A percentile compares a stretch with the other conserved stretches of the same genome.
phyloP scores from a whole-genome alignment of 2,888 invertebrate genomes.

The Metellina segmentata region DNA sequence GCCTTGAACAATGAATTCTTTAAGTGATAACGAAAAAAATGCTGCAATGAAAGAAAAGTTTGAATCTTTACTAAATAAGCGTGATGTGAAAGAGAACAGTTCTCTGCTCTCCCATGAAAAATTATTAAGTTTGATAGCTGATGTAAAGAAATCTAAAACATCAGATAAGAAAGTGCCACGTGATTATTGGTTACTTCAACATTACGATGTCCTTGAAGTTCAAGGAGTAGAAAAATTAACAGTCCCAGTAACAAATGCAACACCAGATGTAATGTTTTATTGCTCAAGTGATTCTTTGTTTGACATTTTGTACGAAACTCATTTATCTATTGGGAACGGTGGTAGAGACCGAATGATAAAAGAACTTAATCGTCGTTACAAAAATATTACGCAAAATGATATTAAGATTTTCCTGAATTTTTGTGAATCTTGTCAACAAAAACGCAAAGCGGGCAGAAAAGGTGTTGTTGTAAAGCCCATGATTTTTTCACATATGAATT shows the following conservation, averaged over 20 bases:
- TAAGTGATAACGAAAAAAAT: too few relatives aligned
- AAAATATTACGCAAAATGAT: constrained; percentile 57
- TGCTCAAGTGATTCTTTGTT: not conserved
- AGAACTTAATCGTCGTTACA: constrained; percentile 44
- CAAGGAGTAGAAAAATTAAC: constrained; percentile 4
- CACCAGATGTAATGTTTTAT: not conserved
- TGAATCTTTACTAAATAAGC: too few relatives aligned
- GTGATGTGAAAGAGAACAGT: constrained; percentile 71
- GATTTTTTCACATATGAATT: too few relatives aligned
- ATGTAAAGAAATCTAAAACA: constrained; percentile 37
- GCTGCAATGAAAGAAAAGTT: too few relatives aligned
- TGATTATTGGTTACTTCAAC: constrained; percentile 33
- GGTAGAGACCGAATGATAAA: constrained; percentile 60
- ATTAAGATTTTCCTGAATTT: constrained; percentile 57
- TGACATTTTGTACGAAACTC: constrained; percentile 48
- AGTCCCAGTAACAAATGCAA: constrained; percentile 10
- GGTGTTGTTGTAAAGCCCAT: constrained; percentile 46
- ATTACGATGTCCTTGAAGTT: constrained; percentile 21
- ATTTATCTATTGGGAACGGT: constrained; percentile 50
- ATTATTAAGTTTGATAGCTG: constrained; percentile 72
- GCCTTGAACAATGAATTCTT: too few relatives aligned
- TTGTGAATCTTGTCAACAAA: constrained; percentile 71
- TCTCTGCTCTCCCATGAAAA: constrained; percentile 71
- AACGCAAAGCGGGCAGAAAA: constrained; percentile 57
- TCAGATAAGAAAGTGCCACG: constrained; percentile 1